A percentile compares a stretch with the other conserved stretches of the same genome.
Conservation (phyloP, 2,888 invertebrate species). For the Eupithecia inturbata region DNA sequence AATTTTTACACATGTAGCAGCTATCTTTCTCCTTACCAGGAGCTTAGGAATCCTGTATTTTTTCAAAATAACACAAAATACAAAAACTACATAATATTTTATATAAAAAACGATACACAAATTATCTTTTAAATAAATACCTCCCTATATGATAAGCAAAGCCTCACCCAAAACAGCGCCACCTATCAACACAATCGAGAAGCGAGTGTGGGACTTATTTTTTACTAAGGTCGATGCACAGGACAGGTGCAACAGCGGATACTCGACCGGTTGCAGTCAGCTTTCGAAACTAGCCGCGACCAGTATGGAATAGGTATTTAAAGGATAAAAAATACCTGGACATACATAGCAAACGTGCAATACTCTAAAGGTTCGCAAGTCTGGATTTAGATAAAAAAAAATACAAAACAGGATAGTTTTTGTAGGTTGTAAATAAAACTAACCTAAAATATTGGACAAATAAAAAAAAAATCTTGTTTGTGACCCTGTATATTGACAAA, state of each 20-base stretch:
- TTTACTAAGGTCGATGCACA: constrained; percentile 48
- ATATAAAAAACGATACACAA: no score
- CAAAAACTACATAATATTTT: no score
- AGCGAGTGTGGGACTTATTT: constrained; percentile 25
- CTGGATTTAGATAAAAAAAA: neutral
- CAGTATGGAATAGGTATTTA: constrained; percentile 24
- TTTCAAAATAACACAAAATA: no score
- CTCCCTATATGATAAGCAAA: neutral
- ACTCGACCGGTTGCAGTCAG: constrained; percentile 55
- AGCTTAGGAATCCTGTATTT: no score
- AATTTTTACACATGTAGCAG: no score
- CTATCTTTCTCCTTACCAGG: no score
- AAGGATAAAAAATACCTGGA: constrained; percentile 19
- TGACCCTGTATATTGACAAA: no score
- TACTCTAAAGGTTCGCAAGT: neutral
- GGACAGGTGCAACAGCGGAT: constrained; percentile 63
- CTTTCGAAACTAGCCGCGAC: constrained; percentile 43
- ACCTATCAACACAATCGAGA: constrained; percentile 36
- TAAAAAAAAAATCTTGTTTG: no score
- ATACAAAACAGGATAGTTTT: neutral
- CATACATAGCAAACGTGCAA: neutral
- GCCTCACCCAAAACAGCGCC: constrained; percentile 10
- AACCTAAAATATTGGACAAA: no score
- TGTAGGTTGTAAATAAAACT: no score
- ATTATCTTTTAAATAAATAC: no score